phyloP scores from a whole-genome alignment of 2,113 vertebrate genomes.

The Pelobates fuscus region DNA sequence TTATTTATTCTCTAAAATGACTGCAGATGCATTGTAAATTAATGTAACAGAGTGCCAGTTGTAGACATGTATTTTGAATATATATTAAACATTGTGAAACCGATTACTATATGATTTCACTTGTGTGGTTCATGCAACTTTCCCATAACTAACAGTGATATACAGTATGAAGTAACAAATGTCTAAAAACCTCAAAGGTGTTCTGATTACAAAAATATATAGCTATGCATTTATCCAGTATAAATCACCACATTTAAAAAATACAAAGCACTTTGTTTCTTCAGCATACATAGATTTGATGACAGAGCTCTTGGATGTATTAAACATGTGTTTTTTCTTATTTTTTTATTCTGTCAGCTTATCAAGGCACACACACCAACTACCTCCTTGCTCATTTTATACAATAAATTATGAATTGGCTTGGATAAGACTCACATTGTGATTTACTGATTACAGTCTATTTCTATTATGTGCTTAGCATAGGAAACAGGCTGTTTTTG shows the following conservation, averaged over 20 bases:
- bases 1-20: no score
- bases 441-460: slow-evolving; percentile 44
- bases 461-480: slow-evolving; percentile 45
- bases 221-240: slow-evolving; percentile 23
- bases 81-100: neutral
- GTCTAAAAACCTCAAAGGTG: slow-evolving; percentile 35
- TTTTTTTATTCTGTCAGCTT: slow-evolving; percentile 38
- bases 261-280: slow-evolving; percentile 20
- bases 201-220: slow-evolving; percentile 45
- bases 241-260: slow-evolving; percentile 33
- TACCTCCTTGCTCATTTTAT: slow-evolving; percentile 45
- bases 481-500: slow-evolving; percentile 40
- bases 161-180: slow-evolving; percentile 15
- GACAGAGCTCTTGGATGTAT: slow-evolving; percentile 29
- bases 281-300: slow-evolving; percentile 24
- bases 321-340: slow-evolving; percentile 46
- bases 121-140: slow-evolving; percentile 16
- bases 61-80: neutral
- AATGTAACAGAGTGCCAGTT: no score
- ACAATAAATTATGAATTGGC: slow-evolving; percentile 44
- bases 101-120: slow-evolving; percentile 1
- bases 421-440: slow-evolving; percentile 41
- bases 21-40: no score
- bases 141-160: slow-evolving; percentile 32
- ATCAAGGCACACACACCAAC: slow-evolving; percentile 49